Base-by-base conservation (phyloP, 2,797 vertebrate genomes). In the Onychomys arenicola region DNA sequence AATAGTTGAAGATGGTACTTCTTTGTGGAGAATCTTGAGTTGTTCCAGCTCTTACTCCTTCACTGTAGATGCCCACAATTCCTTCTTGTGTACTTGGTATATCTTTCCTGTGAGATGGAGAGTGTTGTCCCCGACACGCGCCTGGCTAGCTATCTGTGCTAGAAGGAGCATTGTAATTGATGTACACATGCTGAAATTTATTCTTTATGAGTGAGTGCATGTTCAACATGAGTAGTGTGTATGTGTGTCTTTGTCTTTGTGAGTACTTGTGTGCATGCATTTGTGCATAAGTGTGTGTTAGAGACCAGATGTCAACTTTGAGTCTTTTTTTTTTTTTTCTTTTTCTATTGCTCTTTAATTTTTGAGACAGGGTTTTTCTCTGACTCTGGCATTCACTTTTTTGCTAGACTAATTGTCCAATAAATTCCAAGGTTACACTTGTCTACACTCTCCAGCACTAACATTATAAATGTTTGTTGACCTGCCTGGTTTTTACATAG, bases 1-100 rank as follows among this genome's bases (percentile, higher is more conserved):
- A 40, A 2, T 61, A 49, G 32, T 14, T 49, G 8, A 85, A 2
- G 7, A 34, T 2, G 37, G 3, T 0, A 0, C 25, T 55, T 75
- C 52, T 46, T 55, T 21, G 10, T 12, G 3, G 25, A 63, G 11
- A 4, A 10, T 5, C 2, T 1, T 5, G 17, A 8, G 2, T 1
- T 14, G 49, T 34, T 27, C 27, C 43, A 49, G 52, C n/a, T 19
- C 21, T 52, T 37, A 25, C 46, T 11, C 3, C 3, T 37, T 55
- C 6, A 40, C 16, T 3, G 0, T 11, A 0, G 19, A 37, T 67
- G 17, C 19, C n/a, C 2, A 2, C 4, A 6, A 52, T 75, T 93
- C 11, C 19, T 17, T 57, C 49, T 82, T 69, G 37, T 1, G 7
- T 1, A 8, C 32, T 63, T 8, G 13, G 6, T 17, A 52, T 17